These are phyloP conservation scores for Geococcyx californianus DNA, from an alignment of 2,113 vertebrate genomes.

Conservation along the genomic window DNA sequence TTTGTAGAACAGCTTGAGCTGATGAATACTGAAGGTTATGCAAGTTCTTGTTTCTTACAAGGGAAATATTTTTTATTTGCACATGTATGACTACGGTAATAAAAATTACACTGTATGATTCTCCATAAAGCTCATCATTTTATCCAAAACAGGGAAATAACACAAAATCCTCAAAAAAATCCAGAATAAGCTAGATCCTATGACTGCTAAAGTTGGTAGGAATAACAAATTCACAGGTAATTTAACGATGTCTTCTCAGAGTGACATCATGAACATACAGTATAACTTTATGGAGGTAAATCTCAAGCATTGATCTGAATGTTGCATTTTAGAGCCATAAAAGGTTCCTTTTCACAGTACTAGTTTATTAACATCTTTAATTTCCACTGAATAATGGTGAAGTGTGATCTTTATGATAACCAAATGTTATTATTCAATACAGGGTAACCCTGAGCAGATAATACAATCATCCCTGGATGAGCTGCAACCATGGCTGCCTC, in stretches of 20 bases:
- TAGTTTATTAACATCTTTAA: conserved; percentile 6
- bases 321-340: not conserved
- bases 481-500: conserved; percentile 15
- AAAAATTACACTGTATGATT: not conserved
- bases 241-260: not conserved
- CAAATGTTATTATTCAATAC: conserved; percentile 32
- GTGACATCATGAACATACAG: not conserved
- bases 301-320: not conserved
- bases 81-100: not conserved
- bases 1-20: not conserved
- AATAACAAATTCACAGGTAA: not conserved
- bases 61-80: not conserved
- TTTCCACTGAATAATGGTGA: not conserved
- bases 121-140: not conserved
- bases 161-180: not conserved
- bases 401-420: not conserved
- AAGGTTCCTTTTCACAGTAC: not conserved
- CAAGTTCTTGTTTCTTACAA: not conserved
- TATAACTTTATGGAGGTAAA: not conserved
- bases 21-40: not conserved
- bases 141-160: not conserved
- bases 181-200: not conserved
- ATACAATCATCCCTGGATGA: conserved; percentile 20
- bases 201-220: not conserved
- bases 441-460: conserved; percentile 20